Base-by-base conservation (phyloP, 2,113 vertebrate species). In the Pseudorectes ferrugineus region DNA sequence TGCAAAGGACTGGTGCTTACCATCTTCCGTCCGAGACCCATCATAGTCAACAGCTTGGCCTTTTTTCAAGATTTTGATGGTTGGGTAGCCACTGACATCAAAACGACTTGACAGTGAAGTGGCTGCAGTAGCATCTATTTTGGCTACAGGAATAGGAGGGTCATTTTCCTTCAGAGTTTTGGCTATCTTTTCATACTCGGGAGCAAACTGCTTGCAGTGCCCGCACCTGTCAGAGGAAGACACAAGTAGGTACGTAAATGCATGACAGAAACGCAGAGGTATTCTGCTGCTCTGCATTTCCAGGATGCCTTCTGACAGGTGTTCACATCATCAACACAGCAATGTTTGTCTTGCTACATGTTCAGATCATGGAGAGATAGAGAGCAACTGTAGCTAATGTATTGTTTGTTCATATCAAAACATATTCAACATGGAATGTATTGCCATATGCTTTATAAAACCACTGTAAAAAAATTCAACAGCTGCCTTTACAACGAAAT, bases 1-100 rank as follows among this genome's bases (percentile, higher is more conserved):
- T 73, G 14, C 66, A 61, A 81, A 31, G 38, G 16, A 43, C 19
- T 12, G 14, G 10, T 28, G 5, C 97, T 97, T 95, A 99, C 99
- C 99, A 29, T 97, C 97, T 94, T 99, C 98, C 1, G 98, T 98
- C 59, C 99, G 97, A n/a, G 98, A 97, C 66, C 99, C 99, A 0
- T 99, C 99, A 5, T 99, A 99, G 88, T 99, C 99, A 66, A 99
- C 94, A 9, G 99, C 82, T 46, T 99, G 98, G 12, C 99, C 99
- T 28, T 99, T 99, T 93, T 99, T 99, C 51, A 99, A 91, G 87
- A 99, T 99, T 98, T 99, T 99, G 90, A 99, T 98, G 85, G 99
- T 99, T 78, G 99, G 99, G 88, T 99, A 99, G 29, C 99, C 99
- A 10, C 98, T 98, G 90, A 99, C 98, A 1, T 99, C 99, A 68